These are phyloP conservation scores for Ooceraea biroi DNA, from an alignment of 1,140 invertebrate genomes.

Conservation along the genomic window DNA sequence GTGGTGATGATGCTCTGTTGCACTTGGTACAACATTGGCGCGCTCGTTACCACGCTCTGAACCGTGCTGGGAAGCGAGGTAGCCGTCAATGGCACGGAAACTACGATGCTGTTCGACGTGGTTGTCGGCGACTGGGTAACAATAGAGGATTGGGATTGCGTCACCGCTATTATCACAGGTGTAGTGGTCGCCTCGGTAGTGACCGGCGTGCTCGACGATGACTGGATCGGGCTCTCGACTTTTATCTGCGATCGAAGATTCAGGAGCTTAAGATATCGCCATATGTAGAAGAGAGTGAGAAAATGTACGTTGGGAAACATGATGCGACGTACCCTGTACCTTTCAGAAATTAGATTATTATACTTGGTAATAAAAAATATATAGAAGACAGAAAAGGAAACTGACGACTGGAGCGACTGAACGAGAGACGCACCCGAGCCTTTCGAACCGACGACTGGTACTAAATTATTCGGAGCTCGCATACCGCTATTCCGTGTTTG, in stretches of 20 bases:
- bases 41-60: conserved; percentile 80
- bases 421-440: too few species aligned
- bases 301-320: too few species aligned
- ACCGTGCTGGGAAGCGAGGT: conserved; percentile 79
- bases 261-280: neutral
- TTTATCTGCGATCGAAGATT: conserved; percentile 75
- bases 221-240: conserved; percentile 79
- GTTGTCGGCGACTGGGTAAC: conserved; percentile 81
- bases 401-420: too few species aligned
- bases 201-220: conserved; percentile 71
- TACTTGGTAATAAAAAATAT: too few species aligned
- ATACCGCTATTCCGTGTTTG: too few species aligned
- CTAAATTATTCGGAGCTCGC: too few species aligned
- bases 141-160: conserved; percentile 78
- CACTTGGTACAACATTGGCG: conserved; percentile 82
- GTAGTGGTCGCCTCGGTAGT: conserved; percentile 80
- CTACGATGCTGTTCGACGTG: conserved; percentile 83
- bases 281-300: too few species aligned
- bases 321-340: too few species aligned
- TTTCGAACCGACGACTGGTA: too few species aligned
- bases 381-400: too few species aligned
- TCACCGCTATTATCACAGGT: conserved; percentile 83
- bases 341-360: too few species aligned
- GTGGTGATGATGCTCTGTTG: conserved; percentile 82
- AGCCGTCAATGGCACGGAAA: conserved; percentile 82